Evolutionary conservation across 2,888 invertebrate species (phyloP).

Genomic region (Hirtodrosophila duncani): DNA sequence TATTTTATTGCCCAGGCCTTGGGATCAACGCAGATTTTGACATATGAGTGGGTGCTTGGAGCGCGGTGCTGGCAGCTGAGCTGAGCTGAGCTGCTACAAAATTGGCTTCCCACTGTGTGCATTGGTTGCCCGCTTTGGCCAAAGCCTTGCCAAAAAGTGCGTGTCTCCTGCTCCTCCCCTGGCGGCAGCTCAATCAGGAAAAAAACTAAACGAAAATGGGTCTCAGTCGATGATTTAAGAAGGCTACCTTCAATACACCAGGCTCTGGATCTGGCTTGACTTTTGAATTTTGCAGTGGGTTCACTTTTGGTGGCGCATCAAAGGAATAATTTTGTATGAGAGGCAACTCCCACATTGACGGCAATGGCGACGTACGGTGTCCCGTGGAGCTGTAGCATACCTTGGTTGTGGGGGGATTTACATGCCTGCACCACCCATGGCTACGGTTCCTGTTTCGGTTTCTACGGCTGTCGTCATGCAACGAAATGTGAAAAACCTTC

Average conservation of each 20-base stretch:
- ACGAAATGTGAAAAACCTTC: no score
- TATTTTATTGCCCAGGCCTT: constrained; percentile 58
- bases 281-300: constrained; percentile 22
- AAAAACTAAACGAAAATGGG: no score
- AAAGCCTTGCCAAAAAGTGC: neutral
- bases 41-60: constrained; percentile 14
- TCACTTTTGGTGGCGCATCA: constrained; percentile 17
- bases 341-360: constrained; percentile 20
- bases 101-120: constrained; percentile 57
- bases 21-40: constrained; percentile 27
- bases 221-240: neutral
- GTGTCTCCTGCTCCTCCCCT: no score
- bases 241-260: constrained; percentile 15
- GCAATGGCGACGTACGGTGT: constrained; percentile 25
- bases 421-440: no score
- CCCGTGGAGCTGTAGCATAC: no score
- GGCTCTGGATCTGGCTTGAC: neutral
- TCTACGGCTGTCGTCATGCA: no score
- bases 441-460: no score
- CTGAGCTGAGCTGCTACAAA: constrained; percentile 28
- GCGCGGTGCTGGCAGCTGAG: constrained; percentile 2
- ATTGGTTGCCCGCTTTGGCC: neutral
- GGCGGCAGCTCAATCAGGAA: no score
- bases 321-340: constrained; percentile 26
- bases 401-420: no score